Percentiles rank a stretch among this genome's conserved stretches.
These are phyloP conservation scores for Theristus sp. DNA, from an alignment of 2,888 invertebrate genomes.

Conservation along the genomic window DNA sequence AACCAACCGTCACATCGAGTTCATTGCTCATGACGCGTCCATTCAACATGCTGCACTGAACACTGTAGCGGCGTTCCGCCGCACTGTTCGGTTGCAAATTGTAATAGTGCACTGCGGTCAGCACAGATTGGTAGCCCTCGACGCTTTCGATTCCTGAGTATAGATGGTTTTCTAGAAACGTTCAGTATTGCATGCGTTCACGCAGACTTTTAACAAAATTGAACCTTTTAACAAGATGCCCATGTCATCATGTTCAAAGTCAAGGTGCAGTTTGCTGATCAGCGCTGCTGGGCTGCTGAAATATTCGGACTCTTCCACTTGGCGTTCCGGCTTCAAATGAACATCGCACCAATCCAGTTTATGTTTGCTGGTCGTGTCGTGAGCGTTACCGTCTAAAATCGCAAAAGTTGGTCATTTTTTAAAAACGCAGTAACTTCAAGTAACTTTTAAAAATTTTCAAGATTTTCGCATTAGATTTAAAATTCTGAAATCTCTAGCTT, in stretches of 20 bases:
- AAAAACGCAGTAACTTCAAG: not conserved
- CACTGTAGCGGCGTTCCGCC: constrained; percentile 60
- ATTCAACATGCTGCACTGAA: constrained; percentile 48
- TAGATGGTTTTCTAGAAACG: too few species aligned
- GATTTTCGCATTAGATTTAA: not conserved
- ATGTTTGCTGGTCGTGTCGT: constrained; percentile 34
- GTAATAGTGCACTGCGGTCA: constrained; percentile 47
- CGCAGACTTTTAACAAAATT: not conserved
- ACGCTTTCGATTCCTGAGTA: constrained; percentile 32
- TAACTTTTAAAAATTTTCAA: not conserved
- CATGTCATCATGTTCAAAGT: constrained; percentile 70
- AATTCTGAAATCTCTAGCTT: not conserved
- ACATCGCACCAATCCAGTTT: constrained; percentile 79
- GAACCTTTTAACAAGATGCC: constrained; percentile 29
- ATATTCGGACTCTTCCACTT: constrained; percentile 63
- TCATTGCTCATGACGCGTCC: constrained; percentile 86
- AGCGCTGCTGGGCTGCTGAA: constrained; percentile 55
- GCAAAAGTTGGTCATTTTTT: too few species aligned
- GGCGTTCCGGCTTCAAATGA: constrained; percentile 76
- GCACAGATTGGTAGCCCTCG: constrained; percentile 30
- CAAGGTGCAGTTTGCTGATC: constrained; percentile 53
- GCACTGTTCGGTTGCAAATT: constrained; percentile 38
- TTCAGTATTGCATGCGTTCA: not conserved
- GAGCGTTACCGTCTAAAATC: not conserved
- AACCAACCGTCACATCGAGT: constrained; percentile 61